phyloP scores from a whole-genome alignment of 1,140 invertebrate species.

The Apis dorsata region DNA sequence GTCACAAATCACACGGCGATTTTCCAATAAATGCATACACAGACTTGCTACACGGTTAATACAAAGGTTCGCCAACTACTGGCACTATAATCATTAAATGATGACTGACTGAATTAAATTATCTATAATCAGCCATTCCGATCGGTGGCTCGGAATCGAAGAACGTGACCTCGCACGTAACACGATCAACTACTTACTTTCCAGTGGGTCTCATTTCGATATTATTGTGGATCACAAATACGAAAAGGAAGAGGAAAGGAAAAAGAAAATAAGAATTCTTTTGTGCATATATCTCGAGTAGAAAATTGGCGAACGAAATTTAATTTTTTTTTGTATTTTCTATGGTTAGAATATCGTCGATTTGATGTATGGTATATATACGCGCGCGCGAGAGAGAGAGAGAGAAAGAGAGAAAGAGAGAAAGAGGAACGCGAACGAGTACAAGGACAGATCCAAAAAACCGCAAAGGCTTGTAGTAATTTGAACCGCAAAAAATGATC shows the following conservation, averaged over 20 bases:
- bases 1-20: background rate
- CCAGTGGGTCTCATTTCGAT: slow-evolving; percentile 60
- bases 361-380: no score
- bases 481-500: slow-evolving; percentile 74
- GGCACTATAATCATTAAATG: slow-evolving; percentile 72
- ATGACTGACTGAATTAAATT: slow-evolving; percentile 77
- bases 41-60: slow-evolving; percentile 2
- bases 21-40: slow-evolving; percentile 33
- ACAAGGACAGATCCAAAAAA: slow-evolving; percentile 46
- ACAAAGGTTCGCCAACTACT: slow-evolving; percentile 12
- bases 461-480: slow-evolving; percentile 71
- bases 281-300: background rate
- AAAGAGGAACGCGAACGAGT: background rate
- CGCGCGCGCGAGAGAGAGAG: background rate
- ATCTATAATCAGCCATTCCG: slow-evolving; percentile 70
- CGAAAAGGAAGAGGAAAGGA: background rate
- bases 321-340: no score
- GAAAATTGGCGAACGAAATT: background rate
- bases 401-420: background rate
- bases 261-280: background rate
- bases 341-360: no score
- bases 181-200: slow-evolving; percentile 47
- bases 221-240: slow-evolving; percentile 2
- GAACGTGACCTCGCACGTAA: slow-evolving; percentile 66
- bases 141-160: slow-evolving; percentile 61